phyloP scores from a whole-genome alignment of 1,140 invertebrate genomes.

The Telenomus remus region DNA sequence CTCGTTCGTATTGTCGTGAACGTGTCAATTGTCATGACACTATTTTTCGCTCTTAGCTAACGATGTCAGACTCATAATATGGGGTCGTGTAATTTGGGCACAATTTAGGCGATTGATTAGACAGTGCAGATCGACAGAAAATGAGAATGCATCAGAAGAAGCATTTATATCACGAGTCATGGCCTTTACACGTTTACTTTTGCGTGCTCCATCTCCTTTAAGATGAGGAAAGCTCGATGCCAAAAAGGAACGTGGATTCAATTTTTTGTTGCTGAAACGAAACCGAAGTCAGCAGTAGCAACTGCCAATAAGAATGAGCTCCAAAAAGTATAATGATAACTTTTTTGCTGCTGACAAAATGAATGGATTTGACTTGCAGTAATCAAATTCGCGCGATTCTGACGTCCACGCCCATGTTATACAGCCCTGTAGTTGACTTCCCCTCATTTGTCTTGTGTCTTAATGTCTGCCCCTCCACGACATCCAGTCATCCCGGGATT shows the following conservation, averaged over 20 bases:
- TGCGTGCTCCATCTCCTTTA: slow-evolving; percentile 66
- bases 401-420: slow-evolving; percentile 27
- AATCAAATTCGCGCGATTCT: neutral
- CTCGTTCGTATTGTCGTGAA: neutral
- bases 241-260: slow-evolving; percentile 39
- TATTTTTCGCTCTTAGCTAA: neutral
- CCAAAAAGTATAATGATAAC: too few species aligned
- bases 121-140: too few species aligned
- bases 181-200: neutral
- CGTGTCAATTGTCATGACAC: neutral
- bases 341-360: neutral
- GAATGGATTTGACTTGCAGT: slow-evolving; percentile 1
- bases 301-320: too few species aligned
- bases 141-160: too few species aligned
- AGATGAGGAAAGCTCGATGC: slow-evolving; percentile 61
- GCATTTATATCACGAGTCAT: too few species aligned
- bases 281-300: too few species aligned
- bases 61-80: too few species aligned
- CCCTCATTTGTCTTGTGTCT: slow-evolving; percentile 46
- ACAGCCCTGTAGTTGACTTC: slow-evolving; percentile 65
- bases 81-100: too few species aligned
- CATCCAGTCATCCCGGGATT: slow-evolving; percentile 31
- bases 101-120: too few species aligned
- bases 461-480: slow-evolving; percentile 33
- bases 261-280: too few species aligned